Base-by-base conservation (phyloP, 2,888 invertebrate genomes). In the Apamea monoglypha region DNA sequence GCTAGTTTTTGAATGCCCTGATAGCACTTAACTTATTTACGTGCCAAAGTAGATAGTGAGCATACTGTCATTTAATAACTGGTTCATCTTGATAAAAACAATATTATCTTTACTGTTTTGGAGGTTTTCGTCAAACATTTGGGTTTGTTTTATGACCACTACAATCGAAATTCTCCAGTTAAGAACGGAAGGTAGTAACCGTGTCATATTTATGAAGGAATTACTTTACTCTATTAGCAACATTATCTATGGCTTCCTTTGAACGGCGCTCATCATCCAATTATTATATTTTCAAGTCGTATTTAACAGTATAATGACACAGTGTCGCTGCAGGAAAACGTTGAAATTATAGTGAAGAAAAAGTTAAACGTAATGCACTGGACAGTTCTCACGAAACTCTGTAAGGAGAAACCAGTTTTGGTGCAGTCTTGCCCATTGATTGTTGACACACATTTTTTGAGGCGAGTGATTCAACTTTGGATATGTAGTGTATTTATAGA, bases 361-460 rank as follows among this genome's bases (percentile, higher is more conserved):
- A 84, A 79, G 74, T 80, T 79, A 69, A 87, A 85, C 56, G 77
- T 71, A 78, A 84, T 83, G 75, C 66, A 82, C 40, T 80, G 79
- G 81, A 82, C 83, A 84, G 84, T 89, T 90, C 92, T 82, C 89
- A 87, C 84, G 89, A 87, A 88, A 85, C 82, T 82, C 76, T 67
- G 78, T 78, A 89, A 78, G 87, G 89, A 82, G 82, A 89, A 93
- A 93, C 93, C 92, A 83, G 93, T 93, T 93, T 91, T 82, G 83
- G 86, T 88, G 83, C 90, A 90, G 90, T 91, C 90, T 86, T 81
- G 87, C 87, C 85, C 90, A 87, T 90, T 90, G 89, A 89, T 83
- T 89, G 90, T 90, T 93, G 92, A 92, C 93, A 93, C 87, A 93
- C 83, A 78, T 89, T 87, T 89, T 88, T 83, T 75, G 64, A 76